Conservation (phyloP, 1,140 invertebrate genomes). For the Eumeta japonica region DNA sequence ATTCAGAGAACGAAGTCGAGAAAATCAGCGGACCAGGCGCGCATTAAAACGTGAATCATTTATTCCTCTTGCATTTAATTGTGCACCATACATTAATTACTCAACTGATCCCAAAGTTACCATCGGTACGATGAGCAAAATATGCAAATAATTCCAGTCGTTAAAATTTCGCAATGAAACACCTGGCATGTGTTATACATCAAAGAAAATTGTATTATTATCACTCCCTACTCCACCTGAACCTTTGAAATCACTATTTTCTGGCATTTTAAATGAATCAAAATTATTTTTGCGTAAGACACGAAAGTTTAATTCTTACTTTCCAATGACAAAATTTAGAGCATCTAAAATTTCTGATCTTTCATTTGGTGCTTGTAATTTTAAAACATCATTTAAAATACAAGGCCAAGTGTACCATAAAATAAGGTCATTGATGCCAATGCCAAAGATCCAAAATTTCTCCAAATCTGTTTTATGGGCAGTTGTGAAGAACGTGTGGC, state of each 20-base stretch:
- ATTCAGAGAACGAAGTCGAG: conserved; percentile 25
- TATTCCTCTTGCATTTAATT: conserved; percentile 29
- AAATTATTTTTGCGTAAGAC: conserved; percentile 41
- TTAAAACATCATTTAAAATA: conserved; percentile 45
- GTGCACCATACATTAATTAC: conserved; percentile 35
- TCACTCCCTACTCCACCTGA: conserved; percentile 18
- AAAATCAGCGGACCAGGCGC: conserved; percentile 29
- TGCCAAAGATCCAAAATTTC: conserved; percentile 27
- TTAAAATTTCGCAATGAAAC: conserved; percentile 30
- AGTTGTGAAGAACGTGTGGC: conserved; percentile 22
- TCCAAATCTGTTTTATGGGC: conserved; percentile 48
- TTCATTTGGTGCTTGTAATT: conserved; percentile 17
- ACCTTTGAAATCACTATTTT: conserved; percentile 19
- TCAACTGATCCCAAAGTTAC: conserved; percentile 32
- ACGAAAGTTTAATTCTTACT: conserved; percentile 43
- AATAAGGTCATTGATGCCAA: conserved; percentile 34
- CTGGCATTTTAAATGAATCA: conserved; percentile 19
- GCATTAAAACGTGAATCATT: conserved; percentile 35
- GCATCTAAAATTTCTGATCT: conserved; percentile 14
- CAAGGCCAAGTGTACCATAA: conserved; percentile 53
- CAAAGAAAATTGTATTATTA: conserved; percentile 20
- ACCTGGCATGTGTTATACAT: conserved; percentile 21
- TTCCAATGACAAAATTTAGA: conserved; percentile 24
- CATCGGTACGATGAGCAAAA: conserved; percentile 29
- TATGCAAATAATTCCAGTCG: conserved; percentile 30